phyloP scores from a whole-genome alignment of 1,140 invertebrate genomes.

The Bombus waltoni region DNA sequence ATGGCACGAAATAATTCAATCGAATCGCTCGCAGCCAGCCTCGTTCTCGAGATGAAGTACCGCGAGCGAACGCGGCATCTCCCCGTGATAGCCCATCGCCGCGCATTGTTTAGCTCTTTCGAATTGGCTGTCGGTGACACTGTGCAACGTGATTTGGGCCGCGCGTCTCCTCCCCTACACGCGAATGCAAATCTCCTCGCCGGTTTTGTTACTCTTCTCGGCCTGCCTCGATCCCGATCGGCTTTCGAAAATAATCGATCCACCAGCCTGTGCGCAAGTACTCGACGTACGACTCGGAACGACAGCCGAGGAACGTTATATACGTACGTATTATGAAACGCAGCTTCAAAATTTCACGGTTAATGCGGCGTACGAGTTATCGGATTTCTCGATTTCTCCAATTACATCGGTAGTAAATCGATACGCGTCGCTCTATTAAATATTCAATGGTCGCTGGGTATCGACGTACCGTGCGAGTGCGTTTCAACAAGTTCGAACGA shows the following conservation, averaged over 20 bases:
- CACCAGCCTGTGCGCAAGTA: neutral
- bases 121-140: slow-evolving; percentile 12
- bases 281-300: neutral
- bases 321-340: neutral
- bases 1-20: slow-evolving; percentile 71
- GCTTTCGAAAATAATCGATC: slow-evolving; percentile 4
- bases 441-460: slow-evolving; percentile 35
- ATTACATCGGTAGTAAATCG: slow-evolving; percentile 8
- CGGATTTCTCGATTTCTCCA: neutral
- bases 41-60: slow-evolving; percentile 38
- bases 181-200: slow-evolving; percentile 17
- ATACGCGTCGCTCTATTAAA: slow-evolving; percentile 32
- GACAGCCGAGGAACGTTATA: too few species aligned
- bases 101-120: slow-evolving; percentile 46
- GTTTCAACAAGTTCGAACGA: slow-evolving; percentile 45
- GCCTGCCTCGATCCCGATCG: neutral
- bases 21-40: slow-evolving; percentile 46
- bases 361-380: neutral
- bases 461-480: slow-evolving; percentile 3
- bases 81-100: slow-evolving; percentile 50
- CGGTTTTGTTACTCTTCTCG: too few species aligned
- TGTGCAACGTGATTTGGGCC: neutral
- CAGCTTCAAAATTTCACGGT: neutral
- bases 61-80: slow-evolving; percentile 3
- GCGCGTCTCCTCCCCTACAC: neutral